A percentile compares a stretch with the other conserved stretches of the same genome.
Evolutionary conservation across 2,113 vertebrate genomes (phyloP).

Genomic region (Cepphus grylle): DNA sequence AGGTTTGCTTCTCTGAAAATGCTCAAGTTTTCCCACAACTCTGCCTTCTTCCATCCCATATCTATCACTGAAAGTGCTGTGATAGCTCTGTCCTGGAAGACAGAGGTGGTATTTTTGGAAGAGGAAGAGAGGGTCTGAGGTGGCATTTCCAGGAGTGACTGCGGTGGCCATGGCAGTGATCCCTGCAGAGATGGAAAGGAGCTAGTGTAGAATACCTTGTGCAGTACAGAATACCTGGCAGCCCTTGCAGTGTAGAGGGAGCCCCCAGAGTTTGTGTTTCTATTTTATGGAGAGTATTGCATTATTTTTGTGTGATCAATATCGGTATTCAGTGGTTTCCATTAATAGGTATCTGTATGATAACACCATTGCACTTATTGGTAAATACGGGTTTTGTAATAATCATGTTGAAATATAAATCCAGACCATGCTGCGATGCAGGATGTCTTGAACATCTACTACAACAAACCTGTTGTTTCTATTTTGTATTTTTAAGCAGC

Average conservation of each 20-base stretch:
- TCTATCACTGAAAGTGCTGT: neutral
- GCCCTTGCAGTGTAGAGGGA: neutral
- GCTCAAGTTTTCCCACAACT: neutral
- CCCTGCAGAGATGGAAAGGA: neutral
- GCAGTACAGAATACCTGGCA: neutral
- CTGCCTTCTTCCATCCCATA: neutral
- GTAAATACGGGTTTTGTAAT: neutral
- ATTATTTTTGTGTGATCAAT: neutral
- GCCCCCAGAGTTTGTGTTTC: neutral
- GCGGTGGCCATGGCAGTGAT: neutral
- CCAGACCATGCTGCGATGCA: neutral
- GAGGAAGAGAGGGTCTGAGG: neutral
- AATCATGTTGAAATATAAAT: neutral
- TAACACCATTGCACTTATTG: neutral
- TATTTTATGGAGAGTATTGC: neutral
- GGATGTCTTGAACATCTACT: neutral
- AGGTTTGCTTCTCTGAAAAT: neutral
- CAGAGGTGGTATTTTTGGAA: neutral
- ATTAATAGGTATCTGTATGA: neutral
- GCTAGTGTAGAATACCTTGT: neutral
- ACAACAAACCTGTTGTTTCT: neutral
- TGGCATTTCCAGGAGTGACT: neutral
- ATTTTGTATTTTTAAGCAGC: neutral
- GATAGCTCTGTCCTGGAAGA: neutral
- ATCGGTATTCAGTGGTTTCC: neutral